Evolutionary conservation across 2,113 vertebrate genomes (phyloP), one percentile per base, ranked within the genome.

Genomic region (Podilymbus podiceps): DNA sequence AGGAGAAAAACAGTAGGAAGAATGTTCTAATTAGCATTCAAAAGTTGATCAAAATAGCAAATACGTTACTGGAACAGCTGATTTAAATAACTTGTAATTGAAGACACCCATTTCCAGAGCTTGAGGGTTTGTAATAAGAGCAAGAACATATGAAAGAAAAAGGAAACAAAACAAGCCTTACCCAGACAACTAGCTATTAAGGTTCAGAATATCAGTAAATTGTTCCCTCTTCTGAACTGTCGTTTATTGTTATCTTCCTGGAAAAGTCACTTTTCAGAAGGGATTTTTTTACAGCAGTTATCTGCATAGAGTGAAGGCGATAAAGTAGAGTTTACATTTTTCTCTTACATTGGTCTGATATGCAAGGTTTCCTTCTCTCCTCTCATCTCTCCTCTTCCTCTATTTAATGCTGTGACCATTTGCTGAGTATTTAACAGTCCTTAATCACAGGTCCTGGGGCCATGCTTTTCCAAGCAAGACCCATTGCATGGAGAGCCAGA

Each of bases 31-130:
- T 90, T 95, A 88, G 77, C 78, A 96, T 93, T 89, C 72, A 91
- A 88, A 92, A 83, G 77, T 85, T 95, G 87, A 91, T 94, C 93
- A 94, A 95, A 91, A 97, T 93, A 96, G 68, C 33, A 85, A 96
- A 68, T 62, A 74, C 0, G 0, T 94, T 96, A 94, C 68, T 86
- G 50, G 64, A 94, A 88, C 73, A 92, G 76, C 72, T 87, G 90
- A 95, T 86, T 96, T 92, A 96, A 95, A 92, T 92, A 94, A 88
- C 68, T 63, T 86, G 63, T 60, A 96, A 88, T 88, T 96, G 85
- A 95, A 95, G 85, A 81, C 63, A 93, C 59, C 31, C 38, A 71
- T 88, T 94, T 97, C 88, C 56, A 93, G 79, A 80, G 59, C 88
- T 63, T 50, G 52, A 83, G 63, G 85, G 64, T 3, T 18, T 95